A percentile compares a stretch with the other conserved stretches of the same genome.
Conservation (phyloP, 2,113 vertebrate species). For the Cheirogaleus medius region DNA sequence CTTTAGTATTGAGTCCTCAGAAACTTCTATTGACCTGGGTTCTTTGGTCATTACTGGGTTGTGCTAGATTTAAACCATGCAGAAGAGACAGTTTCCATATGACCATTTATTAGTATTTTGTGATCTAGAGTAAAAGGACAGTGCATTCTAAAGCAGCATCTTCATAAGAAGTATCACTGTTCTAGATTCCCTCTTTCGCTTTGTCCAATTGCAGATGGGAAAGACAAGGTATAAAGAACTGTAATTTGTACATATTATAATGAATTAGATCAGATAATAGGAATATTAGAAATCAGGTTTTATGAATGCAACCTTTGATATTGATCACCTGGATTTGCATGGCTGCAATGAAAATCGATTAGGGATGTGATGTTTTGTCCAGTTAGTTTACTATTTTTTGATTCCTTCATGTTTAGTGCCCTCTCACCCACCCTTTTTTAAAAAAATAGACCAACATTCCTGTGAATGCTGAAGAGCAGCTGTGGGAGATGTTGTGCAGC, state of each 20-base stretch:
- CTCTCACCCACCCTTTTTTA: slow-evolving; percentile 5
- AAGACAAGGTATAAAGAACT: not conserved
- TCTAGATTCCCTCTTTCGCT: not conserved
- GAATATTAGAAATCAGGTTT: not conserved
- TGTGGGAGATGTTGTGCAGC: not conserved
- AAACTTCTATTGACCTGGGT: not conserved
- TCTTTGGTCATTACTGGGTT: not conserved
- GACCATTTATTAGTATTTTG: not conserved
- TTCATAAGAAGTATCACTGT: not conserved
- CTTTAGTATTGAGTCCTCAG: not conserved
- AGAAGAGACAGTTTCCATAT: not conserved
- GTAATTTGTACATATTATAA: not conserved
- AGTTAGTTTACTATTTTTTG: not conserved
- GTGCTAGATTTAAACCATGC: not conserved
- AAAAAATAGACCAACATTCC: slow-evolving; percentile 52
- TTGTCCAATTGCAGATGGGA: not conserved
- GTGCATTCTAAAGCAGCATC: not conserved
- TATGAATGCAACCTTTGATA: not conserved
- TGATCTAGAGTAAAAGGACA: not conserved
- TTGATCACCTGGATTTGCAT: not conserved
- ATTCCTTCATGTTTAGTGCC: slow-evolving; percentile 61
- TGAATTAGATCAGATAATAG: not conserved
- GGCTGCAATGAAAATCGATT: not conserved
- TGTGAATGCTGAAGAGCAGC: slow-evolving; percentile 37
- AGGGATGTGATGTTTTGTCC: not conserved